Evolutionary conservation across 1,140 invertebrate genomes (phyloP).

Genomic region (Adelges cooleyi): DNA sequence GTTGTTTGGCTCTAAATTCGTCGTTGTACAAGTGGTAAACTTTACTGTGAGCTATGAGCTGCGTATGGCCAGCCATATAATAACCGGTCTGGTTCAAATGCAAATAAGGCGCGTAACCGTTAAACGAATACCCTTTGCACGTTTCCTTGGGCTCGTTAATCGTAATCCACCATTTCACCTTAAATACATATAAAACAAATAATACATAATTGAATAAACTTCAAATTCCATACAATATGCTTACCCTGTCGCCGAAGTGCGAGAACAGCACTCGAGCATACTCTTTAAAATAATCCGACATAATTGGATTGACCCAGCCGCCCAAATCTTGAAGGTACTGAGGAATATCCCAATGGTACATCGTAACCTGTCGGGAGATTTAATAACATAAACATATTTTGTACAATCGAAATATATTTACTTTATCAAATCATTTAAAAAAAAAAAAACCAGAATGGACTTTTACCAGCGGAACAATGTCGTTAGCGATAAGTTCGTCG

Average conservation of each 20-base stretch:
- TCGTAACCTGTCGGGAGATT: constrained; percentile 37
- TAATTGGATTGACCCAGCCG: constrained; percentile 47
- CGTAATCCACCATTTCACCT: constrained; percentile 52
- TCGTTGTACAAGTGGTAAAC: constrained; percentile 53
- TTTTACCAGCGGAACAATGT: constrained; percentile 45
- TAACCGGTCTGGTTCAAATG: constrained; percentile 44
- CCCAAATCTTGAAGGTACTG: constrained; percentile 45
- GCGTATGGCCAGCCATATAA: constrained; percentile 50
- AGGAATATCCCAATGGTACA: constrained; percentile 47
- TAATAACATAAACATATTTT: background rate
- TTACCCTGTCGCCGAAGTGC: constrained; percentile 41
- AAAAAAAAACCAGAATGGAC: background rate
- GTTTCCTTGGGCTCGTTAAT: constrained; percentile 60
- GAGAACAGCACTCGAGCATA: constrained; percentile 43
- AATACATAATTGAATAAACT: too few species aligned
- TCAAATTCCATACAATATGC: background rate
- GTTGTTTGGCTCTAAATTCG: constrained; percentile 46
- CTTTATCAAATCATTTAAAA: background rate
- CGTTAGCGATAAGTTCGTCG: constrained; percentile 44
- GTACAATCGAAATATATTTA: background rate
- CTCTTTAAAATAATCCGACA: constrained; percentile 46
- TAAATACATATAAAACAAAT: background rate
- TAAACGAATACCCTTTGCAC: constrained; percentile 49
- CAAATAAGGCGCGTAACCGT: constrained; percentile 35
- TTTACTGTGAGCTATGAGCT: constrained; percentile 51